These are phyloP conservation scores for Theristus sp. DNA, from an alignment of 2,888 invertebrate species.

Conservation along the genomic window DNA sequence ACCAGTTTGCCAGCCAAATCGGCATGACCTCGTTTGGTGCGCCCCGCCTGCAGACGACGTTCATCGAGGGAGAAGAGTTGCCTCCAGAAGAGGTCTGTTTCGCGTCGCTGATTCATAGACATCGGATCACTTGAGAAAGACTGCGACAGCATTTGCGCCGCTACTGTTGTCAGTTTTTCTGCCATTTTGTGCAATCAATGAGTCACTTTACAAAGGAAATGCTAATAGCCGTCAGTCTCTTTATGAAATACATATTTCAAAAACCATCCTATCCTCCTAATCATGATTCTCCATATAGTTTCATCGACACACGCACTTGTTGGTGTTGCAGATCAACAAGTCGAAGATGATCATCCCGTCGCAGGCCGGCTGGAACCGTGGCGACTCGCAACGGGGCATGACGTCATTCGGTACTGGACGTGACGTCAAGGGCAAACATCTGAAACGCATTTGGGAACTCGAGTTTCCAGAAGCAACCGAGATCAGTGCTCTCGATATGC, in stretches of 20 bases:
- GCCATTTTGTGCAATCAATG: no score
- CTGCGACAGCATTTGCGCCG: no score
- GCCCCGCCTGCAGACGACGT: constrained; percentile 23
- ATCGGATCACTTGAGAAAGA: no score
- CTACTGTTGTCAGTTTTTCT: no score
- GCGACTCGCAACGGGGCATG: constrained; percentile 29
- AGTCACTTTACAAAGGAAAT: no score
- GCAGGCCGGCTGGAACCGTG: constrained; percentile 29
- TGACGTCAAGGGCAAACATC: constrained; percentile 29
- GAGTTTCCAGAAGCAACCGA: constrained; percentile 25
- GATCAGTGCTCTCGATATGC: no score
- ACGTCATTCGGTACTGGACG: constrained; percentile 26
- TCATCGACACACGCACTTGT: no score
- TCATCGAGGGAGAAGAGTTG: constrained; percentile 24
- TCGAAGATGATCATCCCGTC: constrained; percentile 27
- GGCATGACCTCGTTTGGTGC: constrained; percentile 28
- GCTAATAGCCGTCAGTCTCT: no score
- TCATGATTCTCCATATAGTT: no score
- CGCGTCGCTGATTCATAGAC: no score
- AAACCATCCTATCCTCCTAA: no score
- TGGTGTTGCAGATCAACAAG: constrained; percentile 6
- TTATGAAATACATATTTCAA: no score
- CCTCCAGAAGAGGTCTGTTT: neutral
- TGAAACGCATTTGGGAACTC: constrained; percentile 29
- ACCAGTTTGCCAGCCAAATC: constrained; percentile 15